Conservation (phyloP, 2,113 vertebrate species). For the Cygnus atratus region DNA sequence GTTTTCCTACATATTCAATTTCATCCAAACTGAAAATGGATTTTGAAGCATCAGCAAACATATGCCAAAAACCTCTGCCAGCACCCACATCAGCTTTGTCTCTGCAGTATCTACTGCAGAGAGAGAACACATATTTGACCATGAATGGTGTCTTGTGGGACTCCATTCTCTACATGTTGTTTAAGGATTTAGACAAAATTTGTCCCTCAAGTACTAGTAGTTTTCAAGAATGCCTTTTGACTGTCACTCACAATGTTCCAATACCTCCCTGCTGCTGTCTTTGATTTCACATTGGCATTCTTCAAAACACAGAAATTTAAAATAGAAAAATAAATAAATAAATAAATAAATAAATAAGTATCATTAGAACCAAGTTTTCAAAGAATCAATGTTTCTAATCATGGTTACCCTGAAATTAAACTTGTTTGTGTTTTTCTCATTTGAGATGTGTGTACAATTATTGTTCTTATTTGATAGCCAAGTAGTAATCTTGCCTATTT, state of each 20-base stretch:
- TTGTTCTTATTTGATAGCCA: not conserved
- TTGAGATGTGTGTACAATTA: not conserved
- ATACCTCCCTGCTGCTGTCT: not conserved
- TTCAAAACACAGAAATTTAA: not conserved
- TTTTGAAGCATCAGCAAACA: not conserved
- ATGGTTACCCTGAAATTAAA: not conserved
- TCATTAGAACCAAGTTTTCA: not conserved
- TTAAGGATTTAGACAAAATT: slow-evolving; percentile 39
- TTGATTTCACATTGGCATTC: not conserved
- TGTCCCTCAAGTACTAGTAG: not conserved
- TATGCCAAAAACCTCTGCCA: slow-evolving; percentile 10
- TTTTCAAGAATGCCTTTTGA: not conserved
- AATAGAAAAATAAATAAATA: too few relatives aligned
- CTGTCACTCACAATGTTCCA: not conserved
- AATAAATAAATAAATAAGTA: not conserved
- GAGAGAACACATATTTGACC: not conserved
- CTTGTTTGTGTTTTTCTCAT: not conserved
- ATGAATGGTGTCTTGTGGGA: slow-evolving; percentile 6
- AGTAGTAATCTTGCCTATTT: not conserved
- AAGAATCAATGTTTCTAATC: not conserved
- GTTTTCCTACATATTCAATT: not conserved
- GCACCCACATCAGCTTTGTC: not conserved
- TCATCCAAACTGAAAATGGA: not conserved
- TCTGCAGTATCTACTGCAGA: not conserved
- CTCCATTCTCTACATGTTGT: slow-evolving; percentile 8